A percentile compares a stretch with the other conserved stretches of the same genome.
These are phyloP conservation scores for Cryptoleucopteryx plumbea DNA, from an alignment of 2,113 vertebrate species.

Conservation along the genomic window DNA sequence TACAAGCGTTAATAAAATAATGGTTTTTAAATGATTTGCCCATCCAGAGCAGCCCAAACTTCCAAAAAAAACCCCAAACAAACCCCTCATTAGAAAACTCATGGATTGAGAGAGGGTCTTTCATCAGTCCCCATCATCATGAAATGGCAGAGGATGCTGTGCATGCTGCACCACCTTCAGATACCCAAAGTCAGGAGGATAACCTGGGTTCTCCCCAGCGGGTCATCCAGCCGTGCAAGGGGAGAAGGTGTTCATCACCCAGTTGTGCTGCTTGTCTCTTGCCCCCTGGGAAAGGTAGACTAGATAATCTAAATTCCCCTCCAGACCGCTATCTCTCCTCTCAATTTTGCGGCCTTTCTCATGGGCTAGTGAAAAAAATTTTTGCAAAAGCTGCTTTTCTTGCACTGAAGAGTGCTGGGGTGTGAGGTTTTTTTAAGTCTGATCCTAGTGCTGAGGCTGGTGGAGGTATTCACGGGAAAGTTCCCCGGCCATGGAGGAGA, in stretches of 20 bases:
- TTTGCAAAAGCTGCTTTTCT: not conserved
- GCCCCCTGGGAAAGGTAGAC: not conserved
- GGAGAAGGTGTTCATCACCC: not conserved
- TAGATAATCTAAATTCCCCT: not conserved
- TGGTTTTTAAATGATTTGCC: not conserved
- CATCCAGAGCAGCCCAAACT: not conserved
- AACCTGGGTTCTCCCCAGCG: not conserved
- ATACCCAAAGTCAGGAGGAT: not conserved
- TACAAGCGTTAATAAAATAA: not conserved
- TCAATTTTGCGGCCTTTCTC: not conserved
- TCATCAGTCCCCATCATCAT: fast-evolving
- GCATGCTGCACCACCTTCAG: not conserved
- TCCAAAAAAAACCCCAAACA: not conserved
- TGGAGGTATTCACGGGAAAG: not conserved
- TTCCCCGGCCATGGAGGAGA: not conserved
- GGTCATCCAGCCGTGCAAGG: not conserved
- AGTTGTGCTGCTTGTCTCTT: not conserved
- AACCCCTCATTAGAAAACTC: not conserved
- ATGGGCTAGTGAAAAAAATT: not conserved
- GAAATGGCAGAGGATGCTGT: not conserved
- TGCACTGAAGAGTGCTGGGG: not conserved
- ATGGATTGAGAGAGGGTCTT: not conserved
- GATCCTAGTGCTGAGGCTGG: not conserved
- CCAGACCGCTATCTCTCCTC: not conserved
- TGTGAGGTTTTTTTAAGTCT: not conserved